Evolutionary conservation across 2,113 vertebrate species (phyloP).

Genomic region (Pachypanchax playfairii): DNA sequence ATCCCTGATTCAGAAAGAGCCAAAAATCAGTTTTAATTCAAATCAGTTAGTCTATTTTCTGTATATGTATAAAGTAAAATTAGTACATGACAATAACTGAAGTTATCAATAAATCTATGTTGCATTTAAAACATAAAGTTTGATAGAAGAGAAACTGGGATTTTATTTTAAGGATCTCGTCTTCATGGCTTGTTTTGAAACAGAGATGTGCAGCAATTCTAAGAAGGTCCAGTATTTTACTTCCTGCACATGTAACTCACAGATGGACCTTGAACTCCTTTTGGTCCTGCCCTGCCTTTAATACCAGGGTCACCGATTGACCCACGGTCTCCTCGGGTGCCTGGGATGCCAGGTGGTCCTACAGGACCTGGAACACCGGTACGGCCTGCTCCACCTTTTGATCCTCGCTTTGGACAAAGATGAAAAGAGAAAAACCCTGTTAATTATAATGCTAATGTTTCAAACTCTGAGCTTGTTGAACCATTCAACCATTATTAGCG

Average conservation of each 20-base stretch:
- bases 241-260: slow-evolving; percentile 61
- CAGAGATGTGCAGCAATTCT: background rate
- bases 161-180: too few relatives aligned
- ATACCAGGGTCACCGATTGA: slow-evolving; percentile 71
- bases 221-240: background rate
- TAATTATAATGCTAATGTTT: too few relatives aligned
- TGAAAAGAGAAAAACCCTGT: background rate
- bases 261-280: slow-evolving; percentile 73
- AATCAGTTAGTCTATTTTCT: too few relatives aligned
- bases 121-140: too few relatives aligned
- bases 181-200: too few relatives aligned
- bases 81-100: too few relatives aligned
- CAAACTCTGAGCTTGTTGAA: too few relatives aligned
- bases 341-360: slow-evolving; percentile 78
- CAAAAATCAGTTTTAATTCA: too few relatives aligned
- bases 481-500: too few relatives aligned
- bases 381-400: slow-evolving; percentile 64
- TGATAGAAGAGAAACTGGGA: too few relatives aligned
- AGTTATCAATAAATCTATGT: too few relatives aligned
- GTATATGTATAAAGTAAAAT: too few relatives aligned
- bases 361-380: slow-evolving; percentile 66
- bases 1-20: background rate
- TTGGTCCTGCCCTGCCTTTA: slow-evolving; percentile 72
- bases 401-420: slow-evolving; percentile 65
- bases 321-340: slow-evolving; percentile 75